phyloP scores from a whole-genome alignment of 2,113 vertebrate genomes.

The Stercorarius parasiticus region DNA sequence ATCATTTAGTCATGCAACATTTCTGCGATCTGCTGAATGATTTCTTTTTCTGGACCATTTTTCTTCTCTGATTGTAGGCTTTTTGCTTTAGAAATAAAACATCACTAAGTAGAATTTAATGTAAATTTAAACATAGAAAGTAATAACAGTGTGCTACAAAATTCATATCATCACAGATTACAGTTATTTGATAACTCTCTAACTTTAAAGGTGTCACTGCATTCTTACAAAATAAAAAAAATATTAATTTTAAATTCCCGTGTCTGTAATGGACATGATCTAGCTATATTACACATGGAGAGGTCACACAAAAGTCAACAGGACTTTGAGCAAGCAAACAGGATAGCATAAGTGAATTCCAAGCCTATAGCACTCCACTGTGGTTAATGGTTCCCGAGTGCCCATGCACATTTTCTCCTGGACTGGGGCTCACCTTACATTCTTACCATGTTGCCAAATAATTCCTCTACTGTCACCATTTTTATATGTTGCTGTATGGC shows the following conservation, averaged over 20 bases:
- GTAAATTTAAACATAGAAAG: neutral
- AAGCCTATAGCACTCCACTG: neutral
- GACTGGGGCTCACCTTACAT: neutral
- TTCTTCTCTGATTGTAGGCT: neutral
- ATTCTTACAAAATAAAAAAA: neutral
- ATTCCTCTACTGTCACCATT: neutral
- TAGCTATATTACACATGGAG: neutral
- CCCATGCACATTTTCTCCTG: neutral
- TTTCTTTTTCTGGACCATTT: conserved; percentile 49
- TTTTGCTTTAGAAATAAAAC: conserved; percentile 41
- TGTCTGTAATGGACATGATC: neutral
- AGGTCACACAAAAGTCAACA: neutral
- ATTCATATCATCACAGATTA: neutral
- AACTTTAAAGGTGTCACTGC: neutral
- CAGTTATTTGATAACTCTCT: neutral
- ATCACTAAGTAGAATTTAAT: neutral
- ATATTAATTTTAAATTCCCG: neutral
- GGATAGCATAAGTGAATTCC: neutral
- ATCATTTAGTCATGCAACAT: conserved; percentile 56
- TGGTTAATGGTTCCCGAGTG: neutral
- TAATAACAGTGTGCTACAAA: neutral
- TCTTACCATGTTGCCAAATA: neutral
- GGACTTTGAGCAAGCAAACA: neutral
- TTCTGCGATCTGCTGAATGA: conserved; percentile 31
- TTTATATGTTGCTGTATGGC: neutral